Evolutionary conservation across 2,797 vertebrate species (phyloP).

Genomic region (Rhinoraja longicauda): DNA sequence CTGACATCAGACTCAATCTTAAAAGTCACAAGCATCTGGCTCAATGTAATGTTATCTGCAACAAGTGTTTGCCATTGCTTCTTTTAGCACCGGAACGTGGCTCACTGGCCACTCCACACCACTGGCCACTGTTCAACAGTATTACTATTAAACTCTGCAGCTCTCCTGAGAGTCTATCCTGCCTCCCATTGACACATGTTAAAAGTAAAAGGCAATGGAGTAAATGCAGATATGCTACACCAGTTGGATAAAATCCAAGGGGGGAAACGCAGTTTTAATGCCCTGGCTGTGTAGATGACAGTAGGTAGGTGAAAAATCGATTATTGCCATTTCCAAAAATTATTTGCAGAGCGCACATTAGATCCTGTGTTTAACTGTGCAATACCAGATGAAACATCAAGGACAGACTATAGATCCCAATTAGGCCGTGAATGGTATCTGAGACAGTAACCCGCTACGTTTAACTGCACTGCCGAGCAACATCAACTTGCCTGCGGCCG

Average conservation of each 20-base stretch:
- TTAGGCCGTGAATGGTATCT: neutral
- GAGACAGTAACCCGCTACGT: neutral
- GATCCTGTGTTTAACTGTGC: neutral
- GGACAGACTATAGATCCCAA: neutral
- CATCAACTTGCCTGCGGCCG: too few species aligned
- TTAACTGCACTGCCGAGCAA: neutral
- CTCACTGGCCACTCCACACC: neutral
- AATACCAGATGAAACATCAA: neutral
- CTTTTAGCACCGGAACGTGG: neutral
- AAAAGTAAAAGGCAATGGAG: neutral
- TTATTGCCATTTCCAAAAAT: too few species aligned
- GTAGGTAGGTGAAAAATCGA: neutral
- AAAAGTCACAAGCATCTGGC: neutral
- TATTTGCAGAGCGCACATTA: neutral
- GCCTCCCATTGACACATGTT: neutral
- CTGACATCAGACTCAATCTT: too few species aligned
- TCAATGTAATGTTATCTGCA: neutral
- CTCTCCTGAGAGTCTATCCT: neutral
- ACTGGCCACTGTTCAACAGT: neutral
- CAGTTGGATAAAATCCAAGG: neutral
- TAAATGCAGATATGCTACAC: neutral
- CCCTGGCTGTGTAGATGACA: neutral
- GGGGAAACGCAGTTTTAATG: too few species aligned
- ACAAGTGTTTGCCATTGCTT: neutral
- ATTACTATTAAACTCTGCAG: neutral